These are phyloP conservation scores for Serranus cabrilla DNA, from an alignment of 2,797 vertebrate species.

Conservation along the genomic window DNA sequence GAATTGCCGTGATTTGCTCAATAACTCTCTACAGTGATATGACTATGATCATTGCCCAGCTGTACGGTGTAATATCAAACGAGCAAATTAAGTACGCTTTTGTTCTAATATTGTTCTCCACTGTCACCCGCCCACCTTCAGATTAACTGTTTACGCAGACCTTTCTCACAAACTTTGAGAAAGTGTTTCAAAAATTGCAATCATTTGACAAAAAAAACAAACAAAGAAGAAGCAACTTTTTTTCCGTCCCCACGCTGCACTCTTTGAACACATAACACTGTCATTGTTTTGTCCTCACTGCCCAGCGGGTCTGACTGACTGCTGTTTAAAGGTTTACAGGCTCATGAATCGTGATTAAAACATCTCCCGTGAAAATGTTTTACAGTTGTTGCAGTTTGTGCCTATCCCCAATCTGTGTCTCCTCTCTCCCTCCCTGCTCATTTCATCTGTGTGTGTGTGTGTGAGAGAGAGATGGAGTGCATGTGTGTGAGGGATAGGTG, in stretches of 20 bases:
- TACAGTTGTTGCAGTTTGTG: slow-evolving; percentile 73
- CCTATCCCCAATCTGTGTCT: slow-evolving; percentile 43
- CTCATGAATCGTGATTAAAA: slow-evolving; percentile 82
- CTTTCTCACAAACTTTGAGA: slow-evolving; percentile 5
- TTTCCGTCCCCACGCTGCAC: slow-evolving; percentile 3
- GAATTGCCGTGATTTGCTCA: slow-evolving; percentile 67
- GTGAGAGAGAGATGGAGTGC: background rate
- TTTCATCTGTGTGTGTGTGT: slow-evolving; percentile 39
- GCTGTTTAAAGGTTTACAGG: slow-evolving; percentile 79
- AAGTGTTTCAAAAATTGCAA: background rate
- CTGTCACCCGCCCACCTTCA: slow-evolving; percentile 36
- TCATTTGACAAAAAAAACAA: slow-evolving; percentile 8
- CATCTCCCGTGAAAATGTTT: slow-evolving; percentile 75
- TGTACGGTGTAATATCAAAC: slow-evolving; percentile 59
- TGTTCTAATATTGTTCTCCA: slow-evolving; percentile 32
- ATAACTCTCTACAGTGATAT: slow-evolving; percentile 63
- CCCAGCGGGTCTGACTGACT: slow-evolving; percentile 56
- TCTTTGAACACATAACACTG: slow-evolving; percentile 32
- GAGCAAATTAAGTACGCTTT: slow-evolving; percentile 52
- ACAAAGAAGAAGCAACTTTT: slow-evolving; percentile 33
- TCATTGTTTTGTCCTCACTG: slow-evolving; percentile 64
- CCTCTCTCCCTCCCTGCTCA: slow-evolving; percentile 38
- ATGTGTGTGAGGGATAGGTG: slow-evolving; percentile 64
- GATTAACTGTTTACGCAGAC: background rate
- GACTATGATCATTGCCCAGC: slow-evolving; percentile 69